A percentile compares a stretch with the other conserved stretches of the same genome.
Conservation (phyloP, 1,140 invertebrate species). For the Pomacea maculata region DNA sequence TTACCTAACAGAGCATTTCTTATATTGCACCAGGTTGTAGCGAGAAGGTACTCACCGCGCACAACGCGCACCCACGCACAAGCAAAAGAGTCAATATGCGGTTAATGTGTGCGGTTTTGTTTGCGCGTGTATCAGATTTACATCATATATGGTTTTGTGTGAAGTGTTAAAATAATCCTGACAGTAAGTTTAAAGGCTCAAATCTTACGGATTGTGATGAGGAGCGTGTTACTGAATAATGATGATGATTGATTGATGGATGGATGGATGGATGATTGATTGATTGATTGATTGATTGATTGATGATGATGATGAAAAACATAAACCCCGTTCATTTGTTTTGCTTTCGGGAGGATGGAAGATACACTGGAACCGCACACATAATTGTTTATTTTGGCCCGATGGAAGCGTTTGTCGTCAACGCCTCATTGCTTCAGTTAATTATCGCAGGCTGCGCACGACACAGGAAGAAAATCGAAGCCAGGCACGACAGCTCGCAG, state of each 20-base stretch:
- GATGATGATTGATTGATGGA: no score
- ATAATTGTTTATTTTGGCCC: slow-evolving; percentile 11
- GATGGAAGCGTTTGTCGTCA: slow-evolving; percentile 11
- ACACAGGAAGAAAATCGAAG: slow-evolving; percentile 1
- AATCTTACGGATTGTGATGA: background rate
- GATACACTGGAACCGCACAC: background rate
- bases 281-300: no score
- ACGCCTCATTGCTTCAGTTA: slow-evolving; percentile 11
- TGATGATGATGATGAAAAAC: slow-evolving; percentile 28
- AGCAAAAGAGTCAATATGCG: background rate
- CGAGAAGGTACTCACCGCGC: no score
- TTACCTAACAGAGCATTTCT: no score
- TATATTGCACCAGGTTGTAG: no score
- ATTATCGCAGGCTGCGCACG: slow-evolving; percentile 12
- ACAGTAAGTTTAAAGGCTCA: background rate
- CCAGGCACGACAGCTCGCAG: slow-evolving; percentile 1
- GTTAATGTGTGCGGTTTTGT: background rate
- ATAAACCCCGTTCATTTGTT: background rate
- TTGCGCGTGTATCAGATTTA: background rate
- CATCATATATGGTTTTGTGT: background rate
- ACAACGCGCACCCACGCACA: background rate
- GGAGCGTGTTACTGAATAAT: slow-evolving; percentile 6
- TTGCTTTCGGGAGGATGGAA: background rate
- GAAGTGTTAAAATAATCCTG: background rate
- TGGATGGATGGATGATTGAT: slow-evolving; percentile 27